These are phyloP conservation scores for Blennius ocellaris DNA, from an alignment of 2,113 vertebrate species.

Conservation along the genomic window DNA sequence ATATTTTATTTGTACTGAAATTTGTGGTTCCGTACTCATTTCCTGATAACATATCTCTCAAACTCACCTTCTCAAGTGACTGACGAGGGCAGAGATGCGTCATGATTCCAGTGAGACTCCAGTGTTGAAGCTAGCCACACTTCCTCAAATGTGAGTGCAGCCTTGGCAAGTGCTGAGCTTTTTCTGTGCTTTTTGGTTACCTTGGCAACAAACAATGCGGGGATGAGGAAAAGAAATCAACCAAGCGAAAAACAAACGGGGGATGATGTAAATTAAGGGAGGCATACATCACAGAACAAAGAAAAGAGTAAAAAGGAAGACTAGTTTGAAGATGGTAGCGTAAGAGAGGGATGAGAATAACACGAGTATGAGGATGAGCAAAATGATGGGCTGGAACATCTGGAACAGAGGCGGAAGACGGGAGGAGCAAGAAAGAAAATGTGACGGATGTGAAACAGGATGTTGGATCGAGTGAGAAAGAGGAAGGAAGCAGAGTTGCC, in stretches of 20 bases:
- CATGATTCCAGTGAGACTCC: constrained; percentile 83
- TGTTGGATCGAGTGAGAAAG: constrained; percentile 49
- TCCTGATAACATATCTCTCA: not conserved
- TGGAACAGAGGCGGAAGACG: constrained; percentile 79
- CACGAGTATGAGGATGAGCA: constrained; percentile 99
- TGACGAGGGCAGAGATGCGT: constrained; percentile 15
- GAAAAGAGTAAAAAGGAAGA: constrained; percentile 97
- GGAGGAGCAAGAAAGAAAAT: constrained; percentile 17
- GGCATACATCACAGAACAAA: constrained; percentile 91
- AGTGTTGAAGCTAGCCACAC: constrained; percentile 83
- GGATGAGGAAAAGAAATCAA: constrained; percentile 36
- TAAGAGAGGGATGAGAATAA: constrained; percentile 99
- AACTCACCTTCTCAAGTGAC: constrained; percentile 54
- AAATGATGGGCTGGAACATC: constrained; percentile 99
- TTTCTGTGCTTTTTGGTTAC: constrained; percentile 88
- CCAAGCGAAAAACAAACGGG: constrained; percentile 80
- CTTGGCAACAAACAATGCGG: constrained; percentile 90
- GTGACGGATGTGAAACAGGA: constrained; percentile 75
- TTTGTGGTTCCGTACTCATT: too few relatives aligned
- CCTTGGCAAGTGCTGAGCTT: constrained; percentile 84
- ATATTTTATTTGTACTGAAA: too few relatives aligned
- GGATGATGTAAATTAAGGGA: constrained; percentile 57
- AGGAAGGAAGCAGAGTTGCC: constrained; percentile 48
- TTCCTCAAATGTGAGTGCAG: constrained; percentile 72
- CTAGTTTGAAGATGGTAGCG: constrained; percentile 98